Conservation (phyloP, 92 coral and sea anemone species). For the Heteractis magnifica region DNA sequence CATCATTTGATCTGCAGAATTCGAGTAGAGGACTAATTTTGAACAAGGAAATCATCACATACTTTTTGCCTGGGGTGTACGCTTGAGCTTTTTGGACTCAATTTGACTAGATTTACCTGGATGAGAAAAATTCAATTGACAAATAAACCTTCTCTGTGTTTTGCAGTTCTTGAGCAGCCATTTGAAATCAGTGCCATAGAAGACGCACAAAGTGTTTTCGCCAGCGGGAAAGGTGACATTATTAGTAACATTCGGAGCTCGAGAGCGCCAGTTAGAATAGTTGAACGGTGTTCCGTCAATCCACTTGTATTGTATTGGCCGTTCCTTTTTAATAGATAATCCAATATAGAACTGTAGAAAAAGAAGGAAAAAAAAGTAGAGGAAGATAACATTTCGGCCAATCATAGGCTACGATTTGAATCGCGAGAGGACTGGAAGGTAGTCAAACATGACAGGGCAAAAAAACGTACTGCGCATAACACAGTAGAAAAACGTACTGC, state of each 20-base stretch:
- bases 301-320: not conserved
- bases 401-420: not conserved
- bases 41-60: too few species aligned
- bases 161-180: not conserved
- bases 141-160: slow-evolving; percentile 12
- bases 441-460: too few species aligned
- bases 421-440: not conserved
- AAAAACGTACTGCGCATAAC: not conserved
- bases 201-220: not conserved
- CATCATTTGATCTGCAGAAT: not conserved
- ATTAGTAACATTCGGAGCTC: not conserved
- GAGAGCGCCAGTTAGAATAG: slow-evolving; percentile 10
- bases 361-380: not conserved
- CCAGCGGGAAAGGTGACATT: not conserved
- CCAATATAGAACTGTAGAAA: slow-evolving; percentile 22
- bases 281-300: not conserved
- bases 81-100: not conserved
- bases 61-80: too few species aligned
- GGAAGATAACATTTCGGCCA: not conserved
- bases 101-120: not conserved
- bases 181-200: slow-evolving; percentile 9
- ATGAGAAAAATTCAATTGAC: not conserved
- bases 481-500: too few species aligned
- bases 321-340: not conserved
- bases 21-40: too few species aligned